A percentile compares a stretch with the other conserved stretches of the same genome.
These are phyloP conservation scores for Vicugna pacos DNA, from an alignment of 2,113 vertebrate genomes.

Conservation along the genomic window DNA sequence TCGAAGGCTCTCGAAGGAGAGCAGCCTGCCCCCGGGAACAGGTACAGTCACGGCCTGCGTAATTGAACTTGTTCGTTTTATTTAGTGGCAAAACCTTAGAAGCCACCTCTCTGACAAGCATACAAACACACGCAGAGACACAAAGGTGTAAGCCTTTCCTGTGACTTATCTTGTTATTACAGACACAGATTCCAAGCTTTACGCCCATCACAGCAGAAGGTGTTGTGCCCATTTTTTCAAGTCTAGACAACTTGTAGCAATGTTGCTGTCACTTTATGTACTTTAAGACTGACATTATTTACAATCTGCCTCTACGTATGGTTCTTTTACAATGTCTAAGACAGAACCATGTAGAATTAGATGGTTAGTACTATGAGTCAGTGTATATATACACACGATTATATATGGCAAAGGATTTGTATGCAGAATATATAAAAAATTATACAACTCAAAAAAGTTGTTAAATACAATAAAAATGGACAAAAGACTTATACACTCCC, in stretches of 20 bases:
- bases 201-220: background rate
- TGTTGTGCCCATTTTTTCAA: background rate
- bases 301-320: background rate
- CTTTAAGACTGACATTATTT: background rate
- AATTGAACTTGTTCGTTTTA: conserved; percentile 46
- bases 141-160: background rate
- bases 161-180: background rate
- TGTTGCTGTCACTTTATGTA: background rate
- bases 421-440: background rate
- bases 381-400: background rate
- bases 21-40: background rate
- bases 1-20: conserved; percentile 58
- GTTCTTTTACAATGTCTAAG: background rate
- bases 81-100: conserved; percentile 49
- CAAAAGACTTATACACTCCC: background rate
- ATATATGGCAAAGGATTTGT: background rate
- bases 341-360: background rate
- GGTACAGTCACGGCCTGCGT: background rate
- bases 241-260: background rate
- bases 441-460: background rate
- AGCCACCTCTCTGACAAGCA: conserved; percentile 3
- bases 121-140: background rate
- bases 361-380: background rate
- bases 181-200: background rate
- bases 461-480: conserved; percentile 16